phyloP scores from a whole-genome alignment of 2,888 invertebrate species.

The Drepana falcataria region DNA sequence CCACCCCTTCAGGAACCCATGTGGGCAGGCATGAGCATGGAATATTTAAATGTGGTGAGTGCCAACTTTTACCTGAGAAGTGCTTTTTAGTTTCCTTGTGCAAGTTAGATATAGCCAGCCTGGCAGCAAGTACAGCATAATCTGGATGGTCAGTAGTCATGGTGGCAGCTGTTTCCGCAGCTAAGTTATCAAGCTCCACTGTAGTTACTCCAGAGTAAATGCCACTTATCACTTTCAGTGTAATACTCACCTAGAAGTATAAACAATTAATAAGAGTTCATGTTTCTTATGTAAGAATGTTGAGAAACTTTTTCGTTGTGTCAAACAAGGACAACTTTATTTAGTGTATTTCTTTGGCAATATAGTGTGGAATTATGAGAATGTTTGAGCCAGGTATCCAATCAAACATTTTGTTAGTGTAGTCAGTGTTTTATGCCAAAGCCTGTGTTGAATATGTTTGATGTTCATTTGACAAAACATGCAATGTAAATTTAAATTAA shows the following conservation, averaged over 20 bases:
- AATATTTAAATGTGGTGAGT: not conserved
- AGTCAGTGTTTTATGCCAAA: too few species aligned
- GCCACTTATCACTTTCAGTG: constrained; percentile 95
- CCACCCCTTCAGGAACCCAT: too few species aligned
- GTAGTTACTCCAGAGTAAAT: constrained; percentile 98
- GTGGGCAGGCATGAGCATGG: not conserved
- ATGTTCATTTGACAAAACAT: too few species aligned
- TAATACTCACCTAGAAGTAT: constrained; percentile 83
- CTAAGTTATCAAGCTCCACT: constrained; percentile 96
- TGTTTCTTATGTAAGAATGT: not conserved
- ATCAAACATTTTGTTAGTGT: too few species aligned
- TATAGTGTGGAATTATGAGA: too few species aligned
- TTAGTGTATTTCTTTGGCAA: too few species aligned
- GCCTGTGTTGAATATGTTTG: too few species aligned
- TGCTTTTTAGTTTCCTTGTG: constrained; percentile 98
- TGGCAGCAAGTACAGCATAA: constrained; percentile 92
- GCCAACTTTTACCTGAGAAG: constrained; percentile 84
- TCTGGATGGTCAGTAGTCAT: constrained; percentile 99
- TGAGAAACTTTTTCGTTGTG: too few species aligned
- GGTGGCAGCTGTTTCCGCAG: constrained; percentile 99
- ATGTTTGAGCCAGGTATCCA: too few species aligned
- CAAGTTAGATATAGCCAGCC: constrained; percentile 97
- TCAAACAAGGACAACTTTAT: too few species aligned
- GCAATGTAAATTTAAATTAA: too few species aligned
- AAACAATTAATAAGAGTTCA: constrained; percentile 40